Conservation (phyloP, 2,888 invertebrate genomes). For the Ophraella communa region DNA sequence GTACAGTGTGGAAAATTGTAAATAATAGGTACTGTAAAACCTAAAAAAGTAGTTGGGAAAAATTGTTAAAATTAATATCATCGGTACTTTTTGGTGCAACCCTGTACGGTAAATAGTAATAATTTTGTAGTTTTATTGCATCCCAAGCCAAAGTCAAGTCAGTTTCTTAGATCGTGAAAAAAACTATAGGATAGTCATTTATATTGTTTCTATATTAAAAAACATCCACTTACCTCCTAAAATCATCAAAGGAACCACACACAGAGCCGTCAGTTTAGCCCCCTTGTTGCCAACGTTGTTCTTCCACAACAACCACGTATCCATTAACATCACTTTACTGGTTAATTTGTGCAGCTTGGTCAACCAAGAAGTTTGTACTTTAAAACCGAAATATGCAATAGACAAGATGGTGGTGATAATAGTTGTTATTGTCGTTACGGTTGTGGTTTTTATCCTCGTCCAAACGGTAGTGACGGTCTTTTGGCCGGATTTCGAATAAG, state of each 20-base stretch:
- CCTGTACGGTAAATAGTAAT: too few relatives aligned
- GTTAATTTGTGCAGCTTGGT: conserved; percentile 51
- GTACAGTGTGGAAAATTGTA: too few relatives aligned
- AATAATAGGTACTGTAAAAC: too few relatives aligned
- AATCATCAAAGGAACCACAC: conserved; percentile 64
- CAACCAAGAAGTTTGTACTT: conserved; percentile 45
- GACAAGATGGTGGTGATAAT: conserved; percentile 42
- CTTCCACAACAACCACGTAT: conserved; percentile 56
- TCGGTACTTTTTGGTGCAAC: too few relatives aligned
- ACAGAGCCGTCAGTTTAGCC: conserved; percentile 51
- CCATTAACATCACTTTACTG: conserved; percentile 55
- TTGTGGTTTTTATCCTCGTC: conserved; percentile 30
- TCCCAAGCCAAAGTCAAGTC: too few relatives aligned
- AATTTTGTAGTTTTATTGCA: too few relatives aligned
- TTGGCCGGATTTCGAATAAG: conserved; percentile 19
- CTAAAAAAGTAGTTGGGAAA: too few relatives aligned
- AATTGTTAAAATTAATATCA: too few relatives aligned
- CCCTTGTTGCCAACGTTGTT: conserved; percentile 40
- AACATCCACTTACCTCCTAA: conserved; percentile 63
- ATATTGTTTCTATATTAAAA: neutral
- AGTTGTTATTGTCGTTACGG: conserved; percentile 33
- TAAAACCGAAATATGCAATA: conserved; percentile 43
- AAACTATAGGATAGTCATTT: too few relatives aligned
- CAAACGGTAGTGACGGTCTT: conserved; percentile 32
- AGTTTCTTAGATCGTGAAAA: too few relatives aligned